Base-by-base conservation (phyloP, 2,888 invertebrate genomes). In the Cistogaster globosa region DNA sequence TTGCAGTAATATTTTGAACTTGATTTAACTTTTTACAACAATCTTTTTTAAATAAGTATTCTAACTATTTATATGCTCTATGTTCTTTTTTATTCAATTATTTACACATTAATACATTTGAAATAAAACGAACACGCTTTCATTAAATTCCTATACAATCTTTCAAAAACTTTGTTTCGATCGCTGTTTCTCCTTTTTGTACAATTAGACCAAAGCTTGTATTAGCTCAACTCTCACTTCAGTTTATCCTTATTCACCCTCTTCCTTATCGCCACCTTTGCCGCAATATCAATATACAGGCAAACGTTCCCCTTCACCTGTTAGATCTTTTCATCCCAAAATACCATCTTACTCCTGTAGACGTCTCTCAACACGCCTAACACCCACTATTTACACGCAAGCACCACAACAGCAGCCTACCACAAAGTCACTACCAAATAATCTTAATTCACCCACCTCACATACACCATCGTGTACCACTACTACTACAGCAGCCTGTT, bases 361-460 rank as follows among this genome's bases (percentile, higher is more conserved):
- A 63, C 83, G 68, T n/a, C 77, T 80, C 22, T 48, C 77, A 12
- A 58, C 77, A 48, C 83, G 82, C 12, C 86, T 79, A 60, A 84
- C 89, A 76, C 89, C 88, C 86, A 88, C 87, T 32, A 90, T 88
- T 38, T 88, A 88, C 78, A 88, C 88, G 26, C 89, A 89, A 84
- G 88, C 88, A 69, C 88, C 89, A 32, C 88, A 86, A 18, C 86
- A 85, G 20, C 85, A 68, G 22, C 71, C 69, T 57, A 78, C 76
- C 79, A 77, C 74, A 2, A 80, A 77, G 63, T 82, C 84, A 57
- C 62, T 80, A 62, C 79, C 62, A 26, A 86, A 86, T 55, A 86
- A 81, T 65, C 65, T 85, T 1, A 65, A 85, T 75, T 78, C 85
- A 76, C 80, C 75, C 55, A 80, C 80, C 11, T 76, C 76, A 62